phyloP scores from a whole-genome alignment of 2,797 vertebrate species.

The Hippoglossus hippoglossus region DNA sequence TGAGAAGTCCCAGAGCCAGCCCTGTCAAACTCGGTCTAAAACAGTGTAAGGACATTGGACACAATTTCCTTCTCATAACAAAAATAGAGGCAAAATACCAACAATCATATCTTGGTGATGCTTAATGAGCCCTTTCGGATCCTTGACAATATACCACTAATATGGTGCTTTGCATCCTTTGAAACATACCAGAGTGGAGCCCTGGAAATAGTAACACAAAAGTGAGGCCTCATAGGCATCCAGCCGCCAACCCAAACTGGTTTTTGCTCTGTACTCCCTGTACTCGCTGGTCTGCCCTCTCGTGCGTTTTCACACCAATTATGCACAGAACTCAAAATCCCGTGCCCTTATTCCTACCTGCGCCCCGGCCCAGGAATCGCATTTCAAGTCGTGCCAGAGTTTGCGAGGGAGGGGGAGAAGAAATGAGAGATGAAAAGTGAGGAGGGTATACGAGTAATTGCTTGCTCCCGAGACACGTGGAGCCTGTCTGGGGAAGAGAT shows the following conservation, averaged over 20 bases:
- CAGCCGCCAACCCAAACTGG: conserved; percentile 22
- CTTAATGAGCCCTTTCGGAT: conserved; percentile 80
- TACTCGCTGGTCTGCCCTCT: conserved; percentile 1
- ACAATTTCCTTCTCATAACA: conserved; percentile 62
- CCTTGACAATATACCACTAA: conserved; percentile 82
- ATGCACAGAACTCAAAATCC: conserved; percentile 7
- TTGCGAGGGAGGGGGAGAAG: conserved; percentile 15
- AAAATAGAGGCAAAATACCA: conserved; percentile 79
- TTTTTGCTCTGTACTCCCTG: conserved; percentile 4
- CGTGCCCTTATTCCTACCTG: conserved; percentile 17
- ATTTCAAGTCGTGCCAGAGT: conserved; percentile 1
- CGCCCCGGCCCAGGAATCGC: conserved; percentile 15
- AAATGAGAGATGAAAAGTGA: conserved; percentile 59
- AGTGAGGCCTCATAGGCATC: conserved; percentile 52
- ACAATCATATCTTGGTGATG: conserved; percentile 79
- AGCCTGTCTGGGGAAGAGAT: conserved; percentile 74
- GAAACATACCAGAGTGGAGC: conserved; percentile 67
- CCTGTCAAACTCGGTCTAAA: conserved; percentile 50
- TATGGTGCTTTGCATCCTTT: conserved; percentile 76
- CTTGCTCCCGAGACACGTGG: conserved; percentile 69
- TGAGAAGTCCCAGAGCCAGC: conserved; percentile 42
- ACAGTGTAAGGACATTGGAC: conserved; percentile 36
- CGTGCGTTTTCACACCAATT: conserved; percentile 32
- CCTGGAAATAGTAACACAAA: conserved; percentile 76
- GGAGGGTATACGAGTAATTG: conserved; percentile 55